Conservation (phyloP, 2,113 vertebrate genomes). For the Conger conger region DNA sequence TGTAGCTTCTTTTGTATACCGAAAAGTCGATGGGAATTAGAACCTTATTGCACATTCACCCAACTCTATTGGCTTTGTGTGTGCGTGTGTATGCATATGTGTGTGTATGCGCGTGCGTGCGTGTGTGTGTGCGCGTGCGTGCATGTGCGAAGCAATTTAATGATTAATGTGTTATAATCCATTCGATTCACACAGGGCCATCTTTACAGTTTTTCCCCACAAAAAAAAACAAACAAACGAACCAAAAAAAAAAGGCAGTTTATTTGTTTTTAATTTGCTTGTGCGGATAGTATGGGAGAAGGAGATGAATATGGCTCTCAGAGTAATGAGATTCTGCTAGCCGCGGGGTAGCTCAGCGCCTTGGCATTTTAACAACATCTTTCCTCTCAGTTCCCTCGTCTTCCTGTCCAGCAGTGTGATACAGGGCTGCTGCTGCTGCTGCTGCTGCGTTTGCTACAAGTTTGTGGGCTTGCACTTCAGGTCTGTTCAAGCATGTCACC, state of each 20-base stretch:
- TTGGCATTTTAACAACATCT: background rate
- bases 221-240: background rate
- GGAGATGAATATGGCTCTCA: background rate
- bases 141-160: background rate
- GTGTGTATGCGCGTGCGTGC: too few relatives aligned
- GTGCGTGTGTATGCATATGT: too few relatives aligned
- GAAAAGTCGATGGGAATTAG: constrained; percentile 8
- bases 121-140: too few relatives aligned
- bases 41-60: background rate
- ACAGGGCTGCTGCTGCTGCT: background rate
- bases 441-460: too few relatives aligned
- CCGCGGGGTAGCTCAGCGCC: background rate
- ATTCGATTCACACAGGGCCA: background rate
- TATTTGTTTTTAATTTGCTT: constrained; percentile 4
- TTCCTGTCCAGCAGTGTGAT: background rate
- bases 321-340: background rate
- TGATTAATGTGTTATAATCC: background rate
- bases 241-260: background rate
- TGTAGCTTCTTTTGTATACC: constrained; percentile 4
- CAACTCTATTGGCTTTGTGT: background rate
- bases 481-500: too few relatives aligned
- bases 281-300: background rate
- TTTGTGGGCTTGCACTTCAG: background rate
- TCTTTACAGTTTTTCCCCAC: background rate
- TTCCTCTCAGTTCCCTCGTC: background rate